A percentile compares a stretch with the other conserved stretches of the same genome.
phyloP scores from a whole-genome alignment of 2,113 vertebrate genomes.

The Chloropsis cyanopogon region DNA sequence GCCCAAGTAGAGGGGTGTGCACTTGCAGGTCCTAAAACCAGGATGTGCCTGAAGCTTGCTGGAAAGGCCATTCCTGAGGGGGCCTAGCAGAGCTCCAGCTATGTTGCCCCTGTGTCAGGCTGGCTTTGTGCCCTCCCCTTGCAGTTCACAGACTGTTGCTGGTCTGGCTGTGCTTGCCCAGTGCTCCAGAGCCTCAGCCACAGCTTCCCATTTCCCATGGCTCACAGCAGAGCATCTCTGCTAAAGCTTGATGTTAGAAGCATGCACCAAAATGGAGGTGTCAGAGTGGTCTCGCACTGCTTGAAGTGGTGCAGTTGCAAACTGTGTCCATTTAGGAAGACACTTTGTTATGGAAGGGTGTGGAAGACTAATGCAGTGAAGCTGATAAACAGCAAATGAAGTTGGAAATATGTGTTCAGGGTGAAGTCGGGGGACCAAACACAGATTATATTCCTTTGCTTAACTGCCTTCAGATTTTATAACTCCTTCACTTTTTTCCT shows the following conservation, averaged over 20 bases:
- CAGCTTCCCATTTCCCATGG: not conserved
- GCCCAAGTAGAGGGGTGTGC: rapidly evolving
- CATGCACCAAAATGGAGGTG: not conserved
- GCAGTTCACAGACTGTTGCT: not conserved
- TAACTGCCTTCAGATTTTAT: not conserved
- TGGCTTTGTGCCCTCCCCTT: not conserved
- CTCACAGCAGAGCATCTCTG: not conserved
- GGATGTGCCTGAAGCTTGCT: not conserved
- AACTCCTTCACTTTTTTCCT: not conserved
- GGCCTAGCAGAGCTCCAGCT: not conserved
- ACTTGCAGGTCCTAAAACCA: not conserved
- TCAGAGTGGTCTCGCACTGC: not conserved
- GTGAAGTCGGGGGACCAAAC: not conserved
- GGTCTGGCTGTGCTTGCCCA: not conserved
- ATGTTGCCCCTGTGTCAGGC: not conserved
- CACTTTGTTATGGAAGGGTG: not conserved
- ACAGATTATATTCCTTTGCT: not conserved
- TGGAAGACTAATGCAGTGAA: not conserved
- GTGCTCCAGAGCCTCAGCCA: not conserved
- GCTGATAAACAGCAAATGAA: not conserved
- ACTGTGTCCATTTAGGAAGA: not conserved
- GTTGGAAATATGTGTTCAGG: not conserved
- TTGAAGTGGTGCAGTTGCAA: not conserved
- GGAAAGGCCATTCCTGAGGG: not conserved
- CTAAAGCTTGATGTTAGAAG: not conserved